Evolutionary conservation across 37 sponge, comb jelly and placozoan genomes (phyloP).

Genomic region (Ephydatia muelleri): DNA sequence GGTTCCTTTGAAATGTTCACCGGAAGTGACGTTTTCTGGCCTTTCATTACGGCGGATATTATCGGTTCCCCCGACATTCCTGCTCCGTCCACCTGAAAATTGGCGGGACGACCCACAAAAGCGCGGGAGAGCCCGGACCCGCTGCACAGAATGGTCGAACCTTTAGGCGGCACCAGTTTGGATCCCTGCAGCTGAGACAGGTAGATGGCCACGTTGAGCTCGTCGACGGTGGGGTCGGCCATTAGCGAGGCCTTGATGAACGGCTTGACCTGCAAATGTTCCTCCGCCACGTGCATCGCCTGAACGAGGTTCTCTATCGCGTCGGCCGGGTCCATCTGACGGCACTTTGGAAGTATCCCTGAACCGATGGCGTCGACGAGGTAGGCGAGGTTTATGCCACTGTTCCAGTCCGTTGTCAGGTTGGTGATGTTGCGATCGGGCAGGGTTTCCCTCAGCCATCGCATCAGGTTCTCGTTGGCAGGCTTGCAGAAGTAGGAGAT

Average conservation of each 20-base stretch:
- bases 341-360: conserved; percentile 61
- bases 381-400: conserved; percentile 76
- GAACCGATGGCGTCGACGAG: conserved; percentile 71
- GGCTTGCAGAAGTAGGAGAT: conserved; percentile 84
- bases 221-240: conserved; percentile 85
- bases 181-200: conserved; percentile 56
- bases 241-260: conserved; percentile 63
- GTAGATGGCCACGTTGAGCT: conserved; percentile 71
- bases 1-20: conserved; percentile 31
- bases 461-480: conserved; percentile 57
- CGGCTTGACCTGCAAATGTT: conserved; percentile 61
- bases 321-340: conserved; percentile 57
- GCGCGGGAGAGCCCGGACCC: conserved; percentile 64
- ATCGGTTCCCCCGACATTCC: conserved; percentile 35
- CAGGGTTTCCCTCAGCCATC: conserved; percentile 72
- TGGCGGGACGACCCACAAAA: conserved; percentile 45
- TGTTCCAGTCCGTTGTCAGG: conserved; percentile 85
- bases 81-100: conserved; percentile 68
- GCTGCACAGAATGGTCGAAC: conserved; percentile 33
- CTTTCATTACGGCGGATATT: not conserved
- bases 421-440: conserved; percentile 73
- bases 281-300: conserved; percentile 69
- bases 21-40: conserved; percentile 12
- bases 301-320: conserved; percentile 56
- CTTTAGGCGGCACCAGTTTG: conserved; percentile 22